Evolutionary conservation across 2,113 vertebrate species (phyloP).

Genomic region (Haemorhous mexicanus): DNA sequence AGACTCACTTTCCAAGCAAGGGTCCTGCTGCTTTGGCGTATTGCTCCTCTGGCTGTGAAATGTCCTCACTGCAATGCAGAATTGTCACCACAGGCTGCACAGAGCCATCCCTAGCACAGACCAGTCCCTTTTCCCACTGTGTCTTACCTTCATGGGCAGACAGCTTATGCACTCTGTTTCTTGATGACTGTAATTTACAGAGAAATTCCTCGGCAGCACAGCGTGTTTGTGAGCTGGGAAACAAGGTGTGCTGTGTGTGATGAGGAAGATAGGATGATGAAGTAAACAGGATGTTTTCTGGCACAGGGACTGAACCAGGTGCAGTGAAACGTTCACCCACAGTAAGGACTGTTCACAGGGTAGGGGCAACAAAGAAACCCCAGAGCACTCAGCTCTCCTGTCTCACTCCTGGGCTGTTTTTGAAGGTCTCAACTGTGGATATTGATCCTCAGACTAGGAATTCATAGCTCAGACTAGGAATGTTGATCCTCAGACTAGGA

Average conservation of each 20-base stretch:
- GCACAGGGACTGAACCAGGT: not conserved
- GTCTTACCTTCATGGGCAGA: not conserved
- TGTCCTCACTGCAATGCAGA: not conserved
- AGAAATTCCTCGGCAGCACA: not conserved
- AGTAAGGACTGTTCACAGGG: not conserved
- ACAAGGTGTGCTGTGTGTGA: fast-evolving
- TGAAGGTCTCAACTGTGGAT: not conserved
- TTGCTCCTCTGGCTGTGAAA: not conserved
- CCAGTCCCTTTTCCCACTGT: not conserved
- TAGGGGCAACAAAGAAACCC: not conserved
- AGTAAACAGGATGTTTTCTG: not conserved
- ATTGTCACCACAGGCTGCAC: not conserved
- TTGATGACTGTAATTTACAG: not conserved
- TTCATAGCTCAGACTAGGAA: not conserved
- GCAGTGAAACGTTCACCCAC: fast-evolving
- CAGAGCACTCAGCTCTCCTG: not conserved
- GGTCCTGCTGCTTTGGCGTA: not conserved
- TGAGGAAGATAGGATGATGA: not conserved
- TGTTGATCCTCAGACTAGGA: not conserved
- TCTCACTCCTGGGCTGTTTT: not conserved
- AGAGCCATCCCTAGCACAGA: not conserved
- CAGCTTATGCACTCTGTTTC: not conserved
- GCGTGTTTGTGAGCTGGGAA: not conserved
- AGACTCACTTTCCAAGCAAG: not conserved
- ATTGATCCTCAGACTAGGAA: not conserved